These are phyloP conservation scores for Cepaea nemoralis DNA, from an alignment of 1,140 invertebrate species.

Conservation along the genomic window DNA sequence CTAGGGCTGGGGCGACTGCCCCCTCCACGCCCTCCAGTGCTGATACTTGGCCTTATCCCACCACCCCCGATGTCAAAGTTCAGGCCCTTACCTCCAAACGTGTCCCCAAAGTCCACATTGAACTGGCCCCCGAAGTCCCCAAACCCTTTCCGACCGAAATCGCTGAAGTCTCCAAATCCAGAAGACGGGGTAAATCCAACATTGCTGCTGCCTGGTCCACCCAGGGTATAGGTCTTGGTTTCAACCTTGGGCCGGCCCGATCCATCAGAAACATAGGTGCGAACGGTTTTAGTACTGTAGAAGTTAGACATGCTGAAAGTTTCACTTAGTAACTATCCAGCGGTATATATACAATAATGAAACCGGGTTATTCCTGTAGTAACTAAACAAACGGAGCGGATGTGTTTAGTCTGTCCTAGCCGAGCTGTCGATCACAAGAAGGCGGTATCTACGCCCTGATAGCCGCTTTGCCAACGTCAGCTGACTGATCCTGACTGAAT, in stretches of 20 bases:
- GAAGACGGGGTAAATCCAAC: conserved; percentile 35
- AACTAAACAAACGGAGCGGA: no score
- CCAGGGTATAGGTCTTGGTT: conserved; percentile 59
- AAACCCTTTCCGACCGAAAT: conserved; percentile 48
- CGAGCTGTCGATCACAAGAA: no score
- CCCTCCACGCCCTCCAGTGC: conserved; percentile 37
- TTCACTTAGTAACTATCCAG: no score
- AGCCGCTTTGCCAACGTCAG: no score
- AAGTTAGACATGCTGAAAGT: conserved; percentile 30
- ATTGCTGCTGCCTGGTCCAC: conserved; percentile 49
- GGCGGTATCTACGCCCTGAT: no score
- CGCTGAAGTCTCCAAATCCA: conserved; percentile 46
- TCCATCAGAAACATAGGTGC: conserved; percentile 59
- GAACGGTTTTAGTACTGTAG: conserved; percentile 52
- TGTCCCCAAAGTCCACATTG: conserved; percentile 21
- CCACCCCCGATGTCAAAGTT: conserved; percentile 44
- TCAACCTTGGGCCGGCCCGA: conserved; percentile 53
- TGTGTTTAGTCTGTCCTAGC: no score
- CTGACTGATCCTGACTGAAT: no score
- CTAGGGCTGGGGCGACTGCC: conserved; percentile 7
- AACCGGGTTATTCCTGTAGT: no score
- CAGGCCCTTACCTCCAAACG: conserved; percentile 14
- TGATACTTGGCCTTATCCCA: conserved; percentile 21
- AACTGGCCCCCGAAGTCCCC: conserved; percentile 34
- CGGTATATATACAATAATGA: no score